Conservation (phyloP, 1,140 invertebrate species). For the Drosophila truncata region DNA sequence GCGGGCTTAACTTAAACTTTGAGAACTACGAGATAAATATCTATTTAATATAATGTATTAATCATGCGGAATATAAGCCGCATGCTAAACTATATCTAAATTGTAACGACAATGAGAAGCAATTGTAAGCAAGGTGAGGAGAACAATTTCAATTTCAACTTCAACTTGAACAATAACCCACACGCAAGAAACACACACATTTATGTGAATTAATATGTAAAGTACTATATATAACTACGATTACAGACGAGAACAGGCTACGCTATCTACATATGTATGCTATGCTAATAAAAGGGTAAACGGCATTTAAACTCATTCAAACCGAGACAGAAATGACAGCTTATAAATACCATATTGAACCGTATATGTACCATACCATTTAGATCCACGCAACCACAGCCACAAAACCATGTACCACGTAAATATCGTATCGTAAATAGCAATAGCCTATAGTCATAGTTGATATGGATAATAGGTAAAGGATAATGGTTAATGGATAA, state of each 20-base stretch:
- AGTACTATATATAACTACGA: conserved; percentile 48
- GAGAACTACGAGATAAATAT: conserved; percentile 59
- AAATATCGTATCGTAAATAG: conserved; percentile 80
- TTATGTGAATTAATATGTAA: conserved; percentile 39
- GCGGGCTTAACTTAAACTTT: conserved; percentile 64
- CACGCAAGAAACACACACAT: conserved; percentile 56
- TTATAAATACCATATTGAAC: conserved; percentile 72
- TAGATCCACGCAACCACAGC: conserved; percentile 22
- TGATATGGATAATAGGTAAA: conserved; percentile 22
- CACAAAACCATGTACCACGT: conserved; percentile 53
- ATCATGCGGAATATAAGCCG: conserved; percentile 58
- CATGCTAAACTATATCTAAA: conserved; percentile 69
- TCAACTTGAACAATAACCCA: conserved; percentile 54
- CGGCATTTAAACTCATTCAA: conserved; percentile 76
- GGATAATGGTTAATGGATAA: neutral
- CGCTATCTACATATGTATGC: conserved; percentile 56
- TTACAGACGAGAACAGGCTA: conserved; percentile 59
- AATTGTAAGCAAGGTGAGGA: conserved; percentile 73
- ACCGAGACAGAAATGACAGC: conserved; percentile 34
- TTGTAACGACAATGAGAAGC: conserved; percentile 76
- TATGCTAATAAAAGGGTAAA: conserved; percentile 80
- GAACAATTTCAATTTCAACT: conserved; percentile 76
- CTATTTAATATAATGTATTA: conserved; percentile 56
- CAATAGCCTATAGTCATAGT: conserved; percentile 68
- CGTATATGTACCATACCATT: conserved; percentile 69